Base-by-base conservation (phyloP, 2,113 vertebrate genomes). In the Zapus hudsonius region DNA sequence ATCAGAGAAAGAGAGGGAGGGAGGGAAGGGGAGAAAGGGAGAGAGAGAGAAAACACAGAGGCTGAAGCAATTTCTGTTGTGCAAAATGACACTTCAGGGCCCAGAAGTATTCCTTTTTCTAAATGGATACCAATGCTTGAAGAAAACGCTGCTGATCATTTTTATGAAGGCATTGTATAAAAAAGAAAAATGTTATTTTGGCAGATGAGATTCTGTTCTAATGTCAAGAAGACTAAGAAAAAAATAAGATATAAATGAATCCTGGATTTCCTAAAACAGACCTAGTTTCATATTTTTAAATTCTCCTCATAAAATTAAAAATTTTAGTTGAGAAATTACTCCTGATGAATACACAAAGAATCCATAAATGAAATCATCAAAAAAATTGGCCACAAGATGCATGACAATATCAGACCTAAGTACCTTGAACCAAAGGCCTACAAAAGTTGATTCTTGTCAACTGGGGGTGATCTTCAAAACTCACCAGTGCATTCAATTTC, bases 401-500 rank as follows among this genome's bases (percentile, higher is more conserved):
- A 40, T 25, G 47, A 17, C 13, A 40, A 84, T 20, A 52, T 13
- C 40, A 38, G 33, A 27, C 29, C 31, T 74, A 91, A 89, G 82
- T 23, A 59, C 2, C 29, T 76, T 92, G 40, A 0, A 63, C 63
- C 33, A 84, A 87, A 31, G 7, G 42, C 47, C 81, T 84, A 76
- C 47, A 70, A 84, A 95, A 82, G 52, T 66, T 81, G 67, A 82
- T 70, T 47, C 67, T 74, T 31, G 81, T 84, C 33, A 73, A 63
- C 59, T 67, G 38, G 81, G 38, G 81, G 89, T 95, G 78, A 84
- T 93, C 93, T 90, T 94, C 89, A 89, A 59, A 79, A 73, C 63
- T 87, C 52, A 61, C 61, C 47, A 42, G 84, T 81, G n/a, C 90
- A 52, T 52, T 52, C 52, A 61, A 27, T 84, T 76, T 89, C 38